phyloP scores from a whole-genome alignment of 2,888 invertebrate species.

The Agrilus cyanescens region DNA sequence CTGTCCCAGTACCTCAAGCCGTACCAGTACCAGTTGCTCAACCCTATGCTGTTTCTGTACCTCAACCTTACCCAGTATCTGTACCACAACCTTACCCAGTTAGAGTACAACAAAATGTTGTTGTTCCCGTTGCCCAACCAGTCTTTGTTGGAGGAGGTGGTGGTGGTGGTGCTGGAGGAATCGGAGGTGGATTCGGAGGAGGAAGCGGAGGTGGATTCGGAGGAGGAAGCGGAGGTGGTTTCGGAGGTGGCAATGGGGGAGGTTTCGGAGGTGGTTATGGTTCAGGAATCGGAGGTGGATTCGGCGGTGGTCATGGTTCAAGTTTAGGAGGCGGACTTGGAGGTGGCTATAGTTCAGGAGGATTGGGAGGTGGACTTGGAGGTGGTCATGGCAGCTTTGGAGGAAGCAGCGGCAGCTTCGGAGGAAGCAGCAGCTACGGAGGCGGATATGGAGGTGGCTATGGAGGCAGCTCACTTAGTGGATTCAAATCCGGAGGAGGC shows the following conservation, averaged over 20 bases:
- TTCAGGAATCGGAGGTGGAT: constrained; percentile 8
- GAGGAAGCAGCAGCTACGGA: constrained; percentile 17
- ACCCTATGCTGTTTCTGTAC: constrained; percentile 37
- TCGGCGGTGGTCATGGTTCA: constrained; percentile 8
- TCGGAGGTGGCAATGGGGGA: constrained; percentile 15
- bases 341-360: constrained; percentile 17
- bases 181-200: constrained; percentile 13
- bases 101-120: constrained; percentile 41
- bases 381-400: constrained; percentile 7
- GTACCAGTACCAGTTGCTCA: constrained; percentile 37
- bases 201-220: constrained; percentile 11
- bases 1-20: constrained; percentile 26
- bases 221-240: constrained; percentile 14
- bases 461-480: constrained; percentile 16
- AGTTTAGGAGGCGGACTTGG: constrained; percentile 6
- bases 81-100: constrained; percentile 45
- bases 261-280: constrained; percentile 11
- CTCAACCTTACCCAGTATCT: constrained; percentile 35
- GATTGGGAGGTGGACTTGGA: constrained; percentile 13
- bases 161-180: constrained; percentile 16
- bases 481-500: constrained; percentile 17
- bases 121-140: constrained; percentile 35
- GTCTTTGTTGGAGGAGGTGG: constrained; percentile 34
- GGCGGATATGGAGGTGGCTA: constrained; percentile 18
- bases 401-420: constrained; percentile 7